Evolutionary conservation across 2,113 vertebrate genomes (phyloP), one percentile per base, ranked within the genome.

Genomic region (Cercocebus atys): DNA sequence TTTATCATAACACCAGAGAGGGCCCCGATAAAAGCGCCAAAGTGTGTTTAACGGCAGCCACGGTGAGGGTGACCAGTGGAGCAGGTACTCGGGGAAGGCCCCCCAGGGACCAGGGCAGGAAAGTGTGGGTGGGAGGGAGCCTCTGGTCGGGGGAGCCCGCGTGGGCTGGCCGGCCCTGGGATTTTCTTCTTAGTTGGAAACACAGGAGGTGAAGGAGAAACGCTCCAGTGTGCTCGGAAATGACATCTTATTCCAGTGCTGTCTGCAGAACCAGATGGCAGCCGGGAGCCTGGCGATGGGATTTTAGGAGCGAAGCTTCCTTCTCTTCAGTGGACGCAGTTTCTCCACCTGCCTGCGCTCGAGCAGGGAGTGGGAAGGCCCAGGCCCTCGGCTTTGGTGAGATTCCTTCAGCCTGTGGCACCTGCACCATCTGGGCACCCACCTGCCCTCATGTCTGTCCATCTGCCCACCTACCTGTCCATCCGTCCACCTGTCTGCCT

Each of bases 121-220:
- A 13, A 5, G 12, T 3, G 8, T 13, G 59, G 27, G 18, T 16
- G 6, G 55, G 68, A 3, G 5, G 87, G 2, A 13, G 52, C 18
- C 47, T 25, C 13, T 0, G 1, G 8, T n/a, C 1, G 6, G n/a
- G 35, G 23, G 52, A 47, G 17, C 25, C 43, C 10, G 20, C 20
- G 0, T 5, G 30, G 59, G 5, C 38, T 0, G 0, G 66, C 16
- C 2, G 5, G 50, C 43, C 12, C 25, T 13, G 4, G 25, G 30
- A 47, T 8, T 45, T 40, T 11, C 27, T 43, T 64, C 78, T 14
- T 7, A 27, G 16, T 52, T 61, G 13, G 78, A 20, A 35, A 2
- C 14, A 1, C 30, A 0, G 23, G 30, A 20, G 8, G 14, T 8
- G 5, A 38, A 0, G 12, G n/a, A 17, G 18, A 8, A 0, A 0